phyloP scores from a whole-genome alignment of 2,888 invertebrate genomes.

The Pristionchus japonicus region DNA sequence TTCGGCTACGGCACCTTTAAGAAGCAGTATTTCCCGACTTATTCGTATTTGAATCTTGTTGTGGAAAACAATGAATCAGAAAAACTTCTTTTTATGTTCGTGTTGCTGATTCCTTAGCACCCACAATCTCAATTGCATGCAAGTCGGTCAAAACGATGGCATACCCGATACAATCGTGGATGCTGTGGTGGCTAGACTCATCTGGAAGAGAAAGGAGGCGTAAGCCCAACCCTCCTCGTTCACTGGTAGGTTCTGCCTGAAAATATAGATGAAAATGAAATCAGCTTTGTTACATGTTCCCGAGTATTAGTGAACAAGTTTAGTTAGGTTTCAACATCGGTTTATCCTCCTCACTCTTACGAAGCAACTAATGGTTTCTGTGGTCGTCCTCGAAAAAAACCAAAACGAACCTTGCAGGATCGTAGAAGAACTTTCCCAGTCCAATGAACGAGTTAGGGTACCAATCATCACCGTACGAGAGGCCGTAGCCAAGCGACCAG shows the following conservation, averaged over 20 bases:
- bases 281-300: background rate
- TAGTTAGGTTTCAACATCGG: background rate
- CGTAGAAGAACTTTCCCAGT: constrained; percentile 71
- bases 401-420: constrained; percentile 61
- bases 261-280: background rate
- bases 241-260: constrained; percentile 47
- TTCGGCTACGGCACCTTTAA: constrained; percentile 72
- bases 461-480: constrained; percentile 58
- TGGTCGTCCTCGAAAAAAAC: background rate
- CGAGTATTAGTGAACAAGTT: background rate
- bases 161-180: constrained; percentile 73
- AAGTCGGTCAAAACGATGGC: background rate
- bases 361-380: background rate
- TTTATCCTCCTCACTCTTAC: background rate
- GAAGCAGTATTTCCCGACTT: background rate
- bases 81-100: too few species aligned
- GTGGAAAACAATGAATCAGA: too few species aligned
- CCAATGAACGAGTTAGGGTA: constrained; percentile 70
- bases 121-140: background rate
- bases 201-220: constrained; percentile 71
- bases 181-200: constrained; percentile 71
- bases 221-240: constrained; percentile 72
- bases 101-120: too few species aligned
- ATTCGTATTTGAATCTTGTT: too few species aligned
- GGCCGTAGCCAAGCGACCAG: constrained; percentile 93